Conservation (phyloP, 2,888 invertebrate species). For the Polylopha cassiicola region DNA sequence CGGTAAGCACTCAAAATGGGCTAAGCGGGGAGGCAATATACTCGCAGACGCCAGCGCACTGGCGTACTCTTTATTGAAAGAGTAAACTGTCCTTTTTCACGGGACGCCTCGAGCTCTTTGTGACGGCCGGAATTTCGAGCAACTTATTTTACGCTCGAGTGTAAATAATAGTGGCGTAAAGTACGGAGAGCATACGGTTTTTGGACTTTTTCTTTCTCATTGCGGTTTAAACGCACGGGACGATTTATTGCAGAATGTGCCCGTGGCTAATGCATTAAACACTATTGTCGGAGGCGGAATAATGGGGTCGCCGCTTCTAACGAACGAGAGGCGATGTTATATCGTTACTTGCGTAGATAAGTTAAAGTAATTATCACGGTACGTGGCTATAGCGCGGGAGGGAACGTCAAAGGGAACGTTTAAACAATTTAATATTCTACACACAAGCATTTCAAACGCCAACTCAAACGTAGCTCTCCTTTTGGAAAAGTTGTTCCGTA, state of each 20-base stretch:
- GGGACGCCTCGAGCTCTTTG: conserved; percentile 63
- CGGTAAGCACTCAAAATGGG: conserved; percentile 67
- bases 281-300: conserved; percentile 35
- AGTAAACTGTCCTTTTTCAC: conserved; percentile 73
- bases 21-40: conserved; percentile 63
- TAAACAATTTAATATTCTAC: conserved; percentile 76
- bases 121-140: conserved; percentile 55
- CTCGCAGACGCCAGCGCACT: conserved; percentile 49
- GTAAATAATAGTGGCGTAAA: conserved; percentile 57
- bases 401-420: conserved; percentile 69
- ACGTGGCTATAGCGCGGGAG: conserved; percentile 52
- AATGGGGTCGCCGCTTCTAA: conserved; percentile 25
- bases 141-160: conserved; percentile 63
- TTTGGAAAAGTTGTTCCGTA: conserved; percentile 71
- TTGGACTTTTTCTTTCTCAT: conserved; percentile 44
- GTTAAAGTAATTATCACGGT: conserved; percentile 64
- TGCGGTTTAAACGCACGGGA: conserved; percentile 48
- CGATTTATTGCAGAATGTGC: conserved; percentile 40
- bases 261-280: conserved; percentile 38
- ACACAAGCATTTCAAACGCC: conserved; percentile 72
- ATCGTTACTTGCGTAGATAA: conserved; percentile 48
- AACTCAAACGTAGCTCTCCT: conserved; percentile 71
- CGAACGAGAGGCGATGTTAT: conserved; percentile 44
- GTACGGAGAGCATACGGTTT: conserved; percentile 55
- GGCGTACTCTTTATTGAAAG: conserved; percentile 68